These are phyloP conservation scores for Nothoprocta perdicaria DNA, from an alignment of 2,113 vertebrate species.

Conservation along the genomic window DNA sequence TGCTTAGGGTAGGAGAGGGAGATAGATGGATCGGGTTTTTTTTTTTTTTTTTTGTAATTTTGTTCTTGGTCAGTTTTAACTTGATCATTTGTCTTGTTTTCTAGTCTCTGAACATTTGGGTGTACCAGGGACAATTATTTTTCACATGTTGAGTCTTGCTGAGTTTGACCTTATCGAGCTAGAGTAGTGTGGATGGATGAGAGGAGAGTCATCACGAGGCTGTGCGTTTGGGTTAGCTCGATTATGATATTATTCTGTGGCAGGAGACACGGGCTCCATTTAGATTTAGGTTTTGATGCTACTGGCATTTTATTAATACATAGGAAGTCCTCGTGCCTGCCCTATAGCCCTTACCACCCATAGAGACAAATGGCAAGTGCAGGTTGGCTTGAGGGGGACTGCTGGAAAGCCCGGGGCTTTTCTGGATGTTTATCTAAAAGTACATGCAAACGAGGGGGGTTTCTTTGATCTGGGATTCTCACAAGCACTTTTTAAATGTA, in stretches of 20 bases:
- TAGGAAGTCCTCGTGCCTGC: conserved; percentile 10
- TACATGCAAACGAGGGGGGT: conserved; percentile 31
- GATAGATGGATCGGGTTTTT: background rate
- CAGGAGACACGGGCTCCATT: background rate
- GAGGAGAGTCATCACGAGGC: background rate
- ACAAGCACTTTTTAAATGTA: conserved; percentile 3
- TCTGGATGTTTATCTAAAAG: conserved; percentile 47
- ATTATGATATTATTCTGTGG: background rate
- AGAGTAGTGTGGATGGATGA: background rate
- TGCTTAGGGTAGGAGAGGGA: background rate
- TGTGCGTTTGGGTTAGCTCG: background rate
- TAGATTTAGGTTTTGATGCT: background rate
- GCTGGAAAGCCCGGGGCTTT: conserved; percentile 9
- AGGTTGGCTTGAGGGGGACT: conserved; percentile 8
- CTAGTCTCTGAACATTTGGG: background rate
- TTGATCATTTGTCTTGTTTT: background rate
- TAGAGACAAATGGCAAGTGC: background rate
- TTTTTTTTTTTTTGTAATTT: background rate
- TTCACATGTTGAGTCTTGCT: background rate
- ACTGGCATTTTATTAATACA: background rate
- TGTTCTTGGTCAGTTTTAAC: background rate
- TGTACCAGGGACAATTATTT: background rate
- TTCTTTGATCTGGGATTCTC: conserved; percentile 53
- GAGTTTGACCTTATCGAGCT: background rate
- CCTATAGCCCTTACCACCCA: conserved; percentile 54